phyloP scores from a whole-genome alignment of 1,140 invertebrate genomes.

The Trachymyrmex cornetzi region DNA sequence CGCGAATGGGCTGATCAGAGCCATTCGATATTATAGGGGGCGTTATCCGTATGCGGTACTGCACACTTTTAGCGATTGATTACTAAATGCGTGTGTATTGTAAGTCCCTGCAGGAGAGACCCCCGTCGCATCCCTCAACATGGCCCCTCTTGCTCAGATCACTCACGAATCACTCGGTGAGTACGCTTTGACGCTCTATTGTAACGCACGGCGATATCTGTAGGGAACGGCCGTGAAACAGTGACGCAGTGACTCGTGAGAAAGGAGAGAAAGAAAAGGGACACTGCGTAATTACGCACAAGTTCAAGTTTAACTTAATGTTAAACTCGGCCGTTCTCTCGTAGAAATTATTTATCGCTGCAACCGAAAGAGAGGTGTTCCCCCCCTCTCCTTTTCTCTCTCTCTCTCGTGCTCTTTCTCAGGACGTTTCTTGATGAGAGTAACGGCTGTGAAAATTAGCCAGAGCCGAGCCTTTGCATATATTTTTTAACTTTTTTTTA shows the following conservation, averaged over 20 bases:
- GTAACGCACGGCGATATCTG: constrained; percentile 78
- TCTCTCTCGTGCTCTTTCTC: constrained; percentile 61
- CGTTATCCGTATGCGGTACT: constrained; percentile 69
- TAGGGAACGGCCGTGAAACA: constrained; percentile 74
- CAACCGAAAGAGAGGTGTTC: constrained; percentile 22
- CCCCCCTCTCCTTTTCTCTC: constrained; percentile 26
- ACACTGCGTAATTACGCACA: constrained; percentile 18
- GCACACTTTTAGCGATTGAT: constrained; percentile 83
- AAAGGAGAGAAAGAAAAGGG: constrained; percentile 16
- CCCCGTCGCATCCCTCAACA: constrained; percentile 89
- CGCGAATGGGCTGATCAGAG: constrained; percentile 64
- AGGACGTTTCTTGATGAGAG: constrained; percentile 70
- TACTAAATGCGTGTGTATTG: constrained; percentile 87
- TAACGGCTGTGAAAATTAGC: constrained; percentile 68
- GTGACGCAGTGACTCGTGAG: constrained; percentile 30
- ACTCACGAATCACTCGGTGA: constrained; percentile 89
- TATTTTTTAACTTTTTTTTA: constrained; percentile 57
- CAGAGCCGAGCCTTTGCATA: constrained; percentile 65
- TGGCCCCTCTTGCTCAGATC: constrained; percentile 90
- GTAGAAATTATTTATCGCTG: constrained; percentile 62
- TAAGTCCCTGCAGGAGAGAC: constrained; percentile 88
- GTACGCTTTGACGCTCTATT: constrained; percentile 80
- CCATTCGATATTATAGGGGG: constrained; percentile 70
- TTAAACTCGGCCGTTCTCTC: constrained; percentile 49
- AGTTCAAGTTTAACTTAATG: background rate